Base-by-base conservation (phyloP, 1,140 invertebrate genomes). In the Octopus bimaculoides region DNA sequence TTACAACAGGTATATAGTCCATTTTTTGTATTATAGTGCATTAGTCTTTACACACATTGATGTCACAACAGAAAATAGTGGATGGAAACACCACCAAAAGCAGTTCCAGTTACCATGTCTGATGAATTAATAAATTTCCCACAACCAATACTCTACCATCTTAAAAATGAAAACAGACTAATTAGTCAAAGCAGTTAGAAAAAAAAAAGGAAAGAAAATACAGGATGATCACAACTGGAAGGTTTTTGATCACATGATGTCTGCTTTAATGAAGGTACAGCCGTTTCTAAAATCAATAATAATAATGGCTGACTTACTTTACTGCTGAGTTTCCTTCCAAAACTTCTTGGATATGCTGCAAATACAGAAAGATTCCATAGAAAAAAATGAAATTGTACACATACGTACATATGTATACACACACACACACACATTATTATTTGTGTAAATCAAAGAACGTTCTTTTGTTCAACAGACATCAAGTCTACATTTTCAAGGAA, bases 301-400 rank as follows among this genome's bases (percentile, higher is more conserved):
- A 14, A 3, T 66, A 66, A n/a, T 14, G 12, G n/a, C 61, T 14
- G 61, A n/a, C n/a, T 12, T 14, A 12, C 12, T 66, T n/a, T 14
- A 14, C 12, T 14, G 61, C 61, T 8, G 77, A 71, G 54, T 81
- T 56, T 52, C 79, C 81, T 79, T 76, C 81, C 76, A 85, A 79
- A 5, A 78, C 77, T 74, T 84, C 83, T 78, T 85, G 85, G 41
- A 86, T 84, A 84, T 81, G 81, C 85, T 86, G 77, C 69, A 84
- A 84, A 69, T 14, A 71, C 75, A 14, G 69, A 79, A 78, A 78
- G 26, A 71, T 41, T 41, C 26, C 26, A 41, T 41, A 41, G 26
- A 41, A 41, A 41, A 41, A 41, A 41, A 41, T 41, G 26, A 41
- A 41, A 41, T 41, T 41, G 26, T 41, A 41, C 3, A 41, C 26